These are phyloP conservation scores for Sprattus sprattus DNA, from an alignment of 2,113 vertebrate species.

Conservation along the genomic window DNA sequence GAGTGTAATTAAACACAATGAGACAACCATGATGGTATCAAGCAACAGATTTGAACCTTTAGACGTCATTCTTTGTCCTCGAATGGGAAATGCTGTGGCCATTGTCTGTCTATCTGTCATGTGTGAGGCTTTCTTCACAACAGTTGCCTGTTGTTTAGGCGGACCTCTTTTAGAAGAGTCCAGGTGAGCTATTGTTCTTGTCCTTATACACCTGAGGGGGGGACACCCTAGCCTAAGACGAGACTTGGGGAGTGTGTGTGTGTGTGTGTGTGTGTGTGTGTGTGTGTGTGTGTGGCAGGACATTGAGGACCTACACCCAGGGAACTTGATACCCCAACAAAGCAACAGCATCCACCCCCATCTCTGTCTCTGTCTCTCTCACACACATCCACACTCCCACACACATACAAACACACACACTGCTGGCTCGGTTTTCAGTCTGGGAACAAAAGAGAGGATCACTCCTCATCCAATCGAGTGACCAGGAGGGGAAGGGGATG, in stretches of 20 bases:
- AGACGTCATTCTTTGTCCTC: not conserved
- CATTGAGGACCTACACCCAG: not conserved
- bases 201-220: not conserved
- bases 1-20: too few relatives aligned
- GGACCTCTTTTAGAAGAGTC: not conserved
- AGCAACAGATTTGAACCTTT: not conserved
- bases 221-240: not conserved
- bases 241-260: not conserved
- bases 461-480: not conserved
- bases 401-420: slow-evolving; percentile 17
- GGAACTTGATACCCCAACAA: not conserved
- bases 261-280: slow-evolving; percentile 8
- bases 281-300: not conserved
- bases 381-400: not conserved
- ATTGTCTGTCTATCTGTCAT: not conserved
- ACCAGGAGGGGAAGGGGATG: not conserved
- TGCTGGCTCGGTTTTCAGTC: slow-evolving; percentile 36
- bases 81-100: not conserved
- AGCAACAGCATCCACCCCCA: not conserved
- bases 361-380: not conserved
- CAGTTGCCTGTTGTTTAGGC: not conserved
- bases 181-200: not conserved
- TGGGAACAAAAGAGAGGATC: slow-evolving; percentile 20
- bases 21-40: not conserved
- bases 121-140: not conserved